Percentiles rank a stretch among this genome's conserved stretches.
These are phyloP conservation scores for Portunus trituberculatus DNA, from an alignment of 1,140 invertebrate species.

Conservation along the genomic window DNA sequence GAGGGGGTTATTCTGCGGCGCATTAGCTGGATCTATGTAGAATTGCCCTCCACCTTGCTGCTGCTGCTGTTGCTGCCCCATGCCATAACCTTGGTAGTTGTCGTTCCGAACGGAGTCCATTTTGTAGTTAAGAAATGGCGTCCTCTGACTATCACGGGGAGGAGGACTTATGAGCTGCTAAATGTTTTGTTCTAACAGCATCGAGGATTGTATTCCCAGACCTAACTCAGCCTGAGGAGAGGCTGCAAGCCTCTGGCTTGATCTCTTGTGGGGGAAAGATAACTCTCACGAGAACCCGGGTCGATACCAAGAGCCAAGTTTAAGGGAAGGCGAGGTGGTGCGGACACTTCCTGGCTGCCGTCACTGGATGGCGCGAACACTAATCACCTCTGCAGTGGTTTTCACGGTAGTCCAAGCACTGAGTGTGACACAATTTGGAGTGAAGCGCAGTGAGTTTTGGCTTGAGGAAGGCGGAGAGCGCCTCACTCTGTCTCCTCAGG, in stretches of 20 bases:
- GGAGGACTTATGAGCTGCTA: neutral
- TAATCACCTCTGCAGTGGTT: neutral
- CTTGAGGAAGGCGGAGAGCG: neutral
- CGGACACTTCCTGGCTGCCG: neutral
- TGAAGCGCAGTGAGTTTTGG: neutral
- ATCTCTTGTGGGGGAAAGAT: neutral
- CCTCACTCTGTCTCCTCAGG: neutral
- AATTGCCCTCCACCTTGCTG: conserved; percentile 45
- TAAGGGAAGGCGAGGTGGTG: neutral
- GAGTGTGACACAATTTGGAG: neutral
- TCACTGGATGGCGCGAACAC: neutral
- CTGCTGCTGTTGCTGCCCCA: conserved; percentile 62
- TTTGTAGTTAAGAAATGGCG: conserved; percentile 32
- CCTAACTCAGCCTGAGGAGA: neutral
- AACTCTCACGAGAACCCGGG: neutral
- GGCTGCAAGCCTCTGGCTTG: neutral
- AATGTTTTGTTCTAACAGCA: neutral
- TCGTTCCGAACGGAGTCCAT: conserved; percentile 70
- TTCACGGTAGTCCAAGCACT: neutral
- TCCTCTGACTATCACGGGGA: neutral
- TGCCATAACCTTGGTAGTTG: conserved; percentile 64
- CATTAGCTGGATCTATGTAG: conserved; percentile 37
- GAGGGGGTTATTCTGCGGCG: neutral
- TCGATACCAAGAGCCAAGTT: conserved; percentile 5
- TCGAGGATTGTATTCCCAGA: neutral